These are phyloP conservation scores for Agonum fuliginosum DNA, from an alignment of 2,888 invertebrate genomes.

Conservation along the genomic window DNA sequence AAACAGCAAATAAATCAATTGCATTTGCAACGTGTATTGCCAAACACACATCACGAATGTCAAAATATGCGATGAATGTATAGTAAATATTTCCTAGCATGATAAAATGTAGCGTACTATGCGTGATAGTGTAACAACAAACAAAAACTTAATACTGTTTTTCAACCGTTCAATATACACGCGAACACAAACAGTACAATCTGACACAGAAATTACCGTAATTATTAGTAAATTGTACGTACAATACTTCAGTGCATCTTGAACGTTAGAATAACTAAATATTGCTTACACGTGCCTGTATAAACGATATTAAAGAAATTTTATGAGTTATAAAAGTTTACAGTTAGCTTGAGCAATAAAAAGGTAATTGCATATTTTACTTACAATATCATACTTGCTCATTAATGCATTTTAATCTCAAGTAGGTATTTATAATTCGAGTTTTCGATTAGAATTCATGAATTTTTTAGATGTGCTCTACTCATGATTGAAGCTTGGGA, in stretches of 20 bases:
- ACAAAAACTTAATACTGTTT: constrained; percentile 9
- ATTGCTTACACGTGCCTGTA: no score
- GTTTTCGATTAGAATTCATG: no score
- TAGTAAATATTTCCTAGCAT: background rate
- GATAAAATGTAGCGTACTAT: background rate
- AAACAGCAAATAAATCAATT: background rate
- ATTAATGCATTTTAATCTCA: no score
- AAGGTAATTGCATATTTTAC: no score
- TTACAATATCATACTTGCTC: no score
- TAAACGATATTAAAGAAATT: constrained; percentile 27
- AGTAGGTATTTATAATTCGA: no score
- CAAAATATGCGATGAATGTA: background rate
- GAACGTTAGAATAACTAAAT: no score
- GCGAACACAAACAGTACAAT: background rate
- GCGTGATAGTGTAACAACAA: background rate
- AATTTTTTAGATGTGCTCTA: no score
- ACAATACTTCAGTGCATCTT: no score
- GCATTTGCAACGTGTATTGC: background rate
- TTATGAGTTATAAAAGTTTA: constrained; percentile 36
- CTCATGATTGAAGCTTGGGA: no score
- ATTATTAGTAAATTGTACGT: no score
- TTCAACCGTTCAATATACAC: background rate
- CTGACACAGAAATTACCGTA: background rate
- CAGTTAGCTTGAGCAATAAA: constrained; percentile 25
- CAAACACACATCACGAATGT: background rate